Evolutionary conservation across 2,797 vertebrate species (phyloP), one percentile per base, ranked within the genome.

Genomic region (Onychomys arenicola): DNA sequence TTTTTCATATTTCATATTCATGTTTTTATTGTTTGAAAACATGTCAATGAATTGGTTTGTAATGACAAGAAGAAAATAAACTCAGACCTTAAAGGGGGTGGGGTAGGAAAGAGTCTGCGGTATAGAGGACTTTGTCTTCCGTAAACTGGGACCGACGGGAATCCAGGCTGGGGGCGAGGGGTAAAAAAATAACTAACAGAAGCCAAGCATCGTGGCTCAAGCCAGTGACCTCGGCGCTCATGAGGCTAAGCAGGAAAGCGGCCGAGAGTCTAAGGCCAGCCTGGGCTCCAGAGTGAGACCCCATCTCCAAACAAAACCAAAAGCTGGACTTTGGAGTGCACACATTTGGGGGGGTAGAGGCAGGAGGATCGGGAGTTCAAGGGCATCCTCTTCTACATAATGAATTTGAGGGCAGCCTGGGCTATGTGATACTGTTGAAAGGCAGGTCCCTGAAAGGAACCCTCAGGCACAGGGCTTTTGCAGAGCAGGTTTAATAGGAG

Each of bases 11-110:
- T 63, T 78, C 82, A 37, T 91, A 61, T 52, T 13, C 49, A 52
- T 19, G 9, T 69, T 91, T 93, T 84, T 91, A 80, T 90, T 90
- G 85, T 92, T 95, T 96, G 82, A 19, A 77, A 92, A 94, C 94
- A 67, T 23, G 37, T 65, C 55, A 84, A 57, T 46, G 23, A 75
- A 69, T n/a, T 43, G 91, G 59, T 93, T 95, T 37, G 55, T 96
- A 88, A 84, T 77, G 90, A 94, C 55, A 86, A 65, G 37, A 43
- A 57, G 78, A 83, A 91, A 95, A 93, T 80, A 94, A 96, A 96
- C 67, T 40, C 52, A 85, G 6, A 34, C 25, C 19, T 86, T 71
- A 40, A 78, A 49, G 59, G 55, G 67, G 57, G n/a, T 2, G 5
- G 37, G 4, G 19, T 78, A 71, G 77, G 32, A 52, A 32, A 65